Conservation (phyloP, 2,888 invertebrate species). For the Drosophila robusta region DNA sequence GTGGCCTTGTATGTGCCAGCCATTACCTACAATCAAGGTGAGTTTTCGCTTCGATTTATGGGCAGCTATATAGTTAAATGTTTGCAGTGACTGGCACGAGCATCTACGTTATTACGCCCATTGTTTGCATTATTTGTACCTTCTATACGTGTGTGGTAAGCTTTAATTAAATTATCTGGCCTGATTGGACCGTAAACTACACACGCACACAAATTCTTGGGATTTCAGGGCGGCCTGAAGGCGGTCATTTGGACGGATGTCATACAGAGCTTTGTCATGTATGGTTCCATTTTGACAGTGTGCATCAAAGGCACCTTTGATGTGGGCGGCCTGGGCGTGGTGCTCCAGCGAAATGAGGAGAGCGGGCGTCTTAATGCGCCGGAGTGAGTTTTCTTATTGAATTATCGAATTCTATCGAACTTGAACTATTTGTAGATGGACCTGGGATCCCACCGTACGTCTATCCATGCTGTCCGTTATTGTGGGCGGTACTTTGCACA, state of each 20-base stretch:
- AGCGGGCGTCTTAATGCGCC: constrained; percentile 90
- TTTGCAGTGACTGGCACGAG: constrained; percentile 88
- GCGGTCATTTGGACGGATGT: constrained; percentile 94
- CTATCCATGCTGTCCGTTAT: constrained; percentile 91
- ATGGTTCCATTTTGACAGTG: constrained; percentile 90
- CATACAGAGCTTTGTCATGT: constrained; percentile 91
- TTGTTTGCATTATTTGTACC: constrained; percentile 91
- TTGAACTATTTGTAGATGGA: constrained; percentile 87
- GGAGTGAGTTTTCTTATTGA: constrained; percentile 85
- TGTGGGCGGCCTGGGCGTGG: constrained; percentile 89
- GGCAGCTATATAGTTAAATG: constrained; percentile 2
- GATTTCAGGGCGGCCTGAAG: constrained; percentile 89
- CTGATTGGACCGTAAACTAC: not conserved
- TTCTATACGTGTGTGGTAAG: constrained; percentile 96
- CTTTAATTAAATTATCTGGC: constrained; percentile 41
- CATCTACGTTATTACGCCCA: constrained; percentile 92
- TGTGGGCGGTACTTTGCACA: constrained; percentile 91
- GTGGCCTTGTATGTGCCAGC: constrained; percentile 89
- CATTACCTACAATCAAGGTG: constrained; percentile 92
- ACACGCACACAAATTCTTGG: not conserved
- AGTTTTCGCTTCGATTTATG: constrained; percentile 19
- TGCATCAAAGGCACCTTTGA: constrained; percentile 91
- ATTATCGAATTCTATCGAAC: not conserved
- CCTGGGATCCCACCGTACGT: constrained; percentile 91
- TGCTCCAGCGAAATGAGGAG: constrained; percentile 88